These are phyloP conservation scores for Gallinago paraguaiae DNA, from an alignment of 2,113 vertebrate species.

Conservation along the genomic window DNA sequence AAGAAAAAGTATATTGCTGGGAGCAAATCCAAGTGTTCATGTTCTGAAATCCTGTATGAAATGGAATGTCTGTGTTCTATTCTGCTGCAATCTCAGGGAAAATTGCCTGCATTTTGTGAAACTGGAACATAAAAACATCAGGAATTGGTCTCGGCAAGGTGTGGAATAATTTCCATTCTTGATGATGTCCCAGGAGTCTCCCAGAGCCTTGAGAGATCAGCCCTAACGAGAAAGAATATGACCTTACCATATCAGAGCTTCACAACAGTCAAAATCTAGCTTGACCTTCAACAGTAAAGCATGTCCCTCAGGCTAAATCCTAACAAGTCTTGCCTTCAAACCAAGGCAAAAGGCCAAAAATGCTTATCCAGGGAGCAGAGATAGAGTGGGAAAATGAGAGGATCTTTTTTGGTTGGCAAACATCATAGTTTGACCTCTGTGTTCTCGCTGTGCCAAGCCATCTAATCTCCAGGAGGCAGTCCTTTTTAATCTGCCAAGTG, in stretches of 20 bases:
- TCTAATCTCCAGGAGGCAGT: constrained; percentile 57
- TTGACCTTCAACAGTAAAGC: constrained; percentile 57
- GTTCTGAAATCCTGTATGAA: constrained; percentile 2
- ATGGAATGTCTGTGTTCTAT: neutral
- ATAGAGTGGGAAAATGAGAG: constrained; percentile 29
- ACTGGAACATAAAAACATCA: neutral
- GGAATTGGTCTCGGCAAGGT: constrained; percentile 1
- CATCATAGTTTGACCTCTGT: constrained; percentile 40
- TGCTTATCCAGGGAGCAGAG: constrained; percentile 38
- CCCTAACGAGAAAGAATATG: constrained; percentile 21
- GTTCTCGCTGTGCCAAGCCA: constrained; percentile 53
- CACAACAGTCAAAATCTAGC: constrained; percentile 44
- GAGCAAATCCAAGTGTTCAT: neutral
- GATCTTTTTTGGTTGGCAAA: constrained; percentile 49
- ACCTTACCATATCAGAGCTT: constrained; percentile 47
- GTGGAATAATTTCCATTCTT: constrained; percentile 34
- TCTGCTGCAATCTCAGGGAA: neutral
- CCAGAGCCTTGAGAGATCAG: constrained; percentile 26
- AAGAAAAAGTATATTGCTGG: neutral
- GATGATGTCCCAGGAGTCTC: neutral
- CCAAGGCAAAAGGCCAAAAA: constrained; percentile 64
- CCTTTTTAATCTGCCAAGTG: constrained; percentile 44
- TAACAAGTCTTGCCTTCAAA: constrained; percentile 63
- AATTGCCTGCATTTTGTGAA: neutral
- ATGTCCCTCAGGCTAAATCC: constrained; percentile 53